Percentiles rank a stretch among this genome's conserved stretches.
Conservation (phyloP, 1,140 invertebrate genomes). For the Mycetomoellerius zeteki region DNA sequence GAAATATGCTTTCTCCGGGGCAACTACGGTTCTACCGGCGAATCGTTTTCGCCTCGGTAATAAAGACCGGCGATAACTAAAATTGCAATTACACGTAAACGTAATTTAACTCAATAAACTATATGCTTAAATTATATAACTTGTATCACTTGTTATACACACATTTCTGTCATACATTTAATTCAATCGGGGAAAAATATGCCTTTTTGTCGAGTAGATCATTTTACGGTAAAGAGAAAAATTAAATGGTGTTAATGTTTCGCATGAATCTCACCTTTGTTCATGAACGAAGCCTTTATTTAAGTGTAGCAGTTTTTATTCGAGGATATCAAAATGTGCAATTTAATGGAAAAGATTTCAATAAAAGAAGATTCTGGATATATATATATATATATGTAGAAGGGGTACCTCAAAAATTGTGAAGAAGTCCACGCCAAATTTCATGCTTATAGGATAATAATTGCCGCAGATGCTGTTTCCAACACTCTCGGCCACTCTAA, state of each 20-base stretch:
- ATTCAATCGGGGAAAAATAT: neutral
- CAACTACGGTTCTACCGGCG: neutral
- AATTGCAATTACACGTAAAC: neutral
- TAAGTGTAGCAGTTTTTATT: neutral
- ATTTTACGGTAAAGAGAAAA: neutral
- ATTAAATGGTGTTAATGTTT: neutral
- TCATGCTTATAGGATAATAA: conserved; percentile 59
- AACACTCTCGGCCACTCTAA: conserved; percentile 57
- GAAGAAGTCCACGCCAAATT: conserved; percentile 38
- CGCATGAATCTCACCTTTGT: neutral
- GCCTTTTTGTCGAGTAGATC: neutral
- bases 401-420: neutral
- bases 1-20: conserved; percentile 45
- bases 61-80: conserved; percentile 28
- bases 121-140: neutral
- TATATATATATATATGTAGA: neutral
- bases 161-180: neutral
- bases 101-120: neutral
- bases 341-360: neutral
- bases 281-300: conserved; percentile 17
- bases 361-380: neutral
- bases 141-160: neutral
- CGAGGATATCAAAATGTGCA: neutral
- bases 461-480: conserved; percentile 66
- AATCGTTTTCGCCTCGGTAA: conserved; percentile 28